Percentiles rank a stretch among this genome's conserved stretches.
These are phyloP conservation scores for Zapornia atra DNA, from an alignment of 2,113 vertebrate species.

Conservation along the genomic window DNA sequence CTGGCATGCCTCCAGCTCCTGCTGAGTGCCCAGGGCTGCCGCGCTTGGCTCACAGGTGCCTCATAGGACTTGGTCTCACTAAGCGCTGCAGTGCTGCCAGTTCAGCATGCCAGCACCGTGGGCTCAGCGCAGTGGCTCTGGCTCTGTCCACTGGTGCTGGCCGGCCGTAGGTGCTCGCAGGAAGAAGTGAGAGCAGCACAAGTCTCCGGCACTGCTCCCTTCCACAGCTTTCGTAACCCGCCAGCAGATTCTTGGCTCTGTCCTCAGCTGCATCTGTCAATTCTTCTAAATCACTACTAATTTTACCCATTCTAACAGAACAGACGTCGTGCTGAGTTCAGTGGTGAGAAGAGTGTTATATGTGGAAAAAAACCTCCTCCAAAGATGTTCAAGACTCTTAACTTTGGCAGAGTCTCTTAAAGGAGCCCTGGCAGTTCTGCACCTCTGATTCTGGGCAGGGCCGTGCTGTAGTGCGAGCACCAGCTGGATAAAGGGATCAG, in stretches of 20 bases:
- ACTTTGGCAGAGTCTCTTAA: neutral
- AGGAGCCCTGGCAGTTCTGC: neutral
- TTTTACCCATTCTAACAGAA: neutral
- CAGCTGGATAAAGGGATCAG: neutral
- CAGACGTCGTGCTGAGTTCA: neutral
- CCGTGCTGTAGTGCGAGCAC: neutral
- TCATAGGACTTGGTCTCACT: rapidly evolving
- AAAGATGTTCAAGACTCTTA: neutral
- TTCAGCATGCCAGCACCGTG: rapidly evolving
- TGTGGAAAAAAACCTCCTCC: neutral
- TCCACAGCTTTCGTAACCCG: neutral
- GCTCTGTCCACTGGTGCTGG: neutral
- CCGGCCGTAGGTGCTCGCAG: neutral
- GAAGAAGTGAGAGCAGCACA: neutral
- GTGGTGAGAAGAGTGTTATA: neutral
- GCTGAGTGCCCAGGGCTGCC: neutral
- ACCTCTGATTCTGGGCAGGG: neutral
- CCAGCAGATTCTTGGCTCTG: neutral
- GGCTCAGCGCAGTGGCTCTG: neutral
- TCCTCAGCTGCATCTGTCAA: neutral
- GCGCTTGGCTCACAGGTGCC: neutral
- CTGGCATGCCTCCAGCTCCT: neutral
- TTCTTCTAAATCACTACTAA: neutral
- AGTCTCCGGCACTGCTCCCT: neutral
- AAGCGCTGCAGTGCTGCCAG: neutral